Percentiles rank a stretch among this genome's conserved stretches.
Evolutionary conservation across 2,797 vertebrate genomes (phyloP).

Genomic region (Otus scops): DNA sequence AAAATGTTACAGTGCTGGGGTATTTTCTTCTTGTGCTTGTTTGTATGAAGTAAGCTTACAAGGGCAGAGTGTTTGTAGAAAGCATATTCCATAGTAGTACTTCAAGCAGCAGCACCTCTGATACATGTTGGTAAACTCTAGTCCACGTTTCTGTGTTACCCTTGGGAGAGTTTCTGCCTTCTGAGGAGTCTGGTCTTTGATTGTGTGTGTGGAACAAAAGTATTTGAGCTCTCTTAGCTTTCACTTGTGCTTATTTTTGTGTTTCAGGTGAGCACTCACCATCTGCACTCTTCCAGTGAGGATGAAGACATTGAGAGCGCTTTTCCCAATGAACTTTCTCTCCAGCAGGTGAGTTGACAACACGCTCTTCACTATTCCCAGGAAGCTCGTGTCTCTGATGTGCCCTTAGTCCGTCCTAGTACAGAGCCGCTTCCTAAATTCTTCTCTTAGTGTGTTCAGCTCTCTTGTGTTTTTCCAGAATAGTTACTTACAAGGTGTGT

Average conservation of each 20-base stretch:
- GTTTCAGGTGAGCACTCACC: slow-evolving; percentile 92
- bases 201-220: fast-evolving
- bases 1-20: fast-evolving
- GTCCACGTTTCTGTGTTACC: fast-evolving
- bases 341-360: slow-evolving; percentile 86
- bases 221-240: neutral
- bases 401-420: neutral
- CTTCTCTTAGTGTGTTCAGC: neutral
- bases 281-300: slow-evolving; percentile 96
- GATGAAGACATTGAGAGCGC: slow-evolving; percentile 93
- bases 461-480: neutral
- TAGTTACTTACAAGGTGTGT: neutral
- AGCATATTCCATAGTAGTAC: fast-evolving
- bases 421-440: neutral
- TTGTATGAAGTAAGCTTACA: neutral
- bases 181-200: neutral
- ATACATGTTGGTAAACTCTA: fast-evolving
- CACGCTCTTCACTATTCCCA: fast-evolving
- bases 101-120: neutral
- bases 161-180: neutral
- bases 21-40: neutral
- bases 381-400: fast-evolving
- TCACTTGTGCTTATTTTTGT: neutral
- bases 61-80: neutral
- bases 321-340: slow-evolving; percentile 92